Percentiles rank a stretch among this genome's conserved stretches.
Evolutionary conservation across 1,140 invertebrate genomes (phyloP).

Genomic region (Trichogramma pretiosum): DNA sequence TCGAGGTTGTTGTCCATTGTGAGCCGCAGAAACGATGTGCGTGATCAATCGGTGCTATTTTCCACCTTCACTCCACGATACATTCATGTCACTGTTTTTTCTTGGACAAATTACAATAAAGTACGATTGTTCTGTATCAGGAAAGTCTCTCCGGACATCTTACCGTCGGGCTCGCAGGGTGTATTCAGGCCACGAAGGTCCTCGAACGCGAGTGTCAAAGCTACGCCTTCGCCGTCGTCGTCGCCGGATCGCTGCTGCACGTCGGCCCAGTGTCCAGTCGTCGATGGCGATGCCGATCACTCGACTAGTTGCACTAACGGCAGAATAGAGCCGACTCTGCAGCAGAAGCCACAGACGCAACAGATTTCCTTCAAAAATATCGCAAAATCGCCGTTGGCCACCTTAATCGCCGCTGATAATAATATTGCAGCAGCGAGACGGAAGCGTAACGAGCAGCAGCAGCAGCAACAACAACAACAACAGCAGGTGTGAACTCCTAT

Average conservation of each 20-base stretch:
- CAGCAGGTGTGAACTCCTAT: no score
- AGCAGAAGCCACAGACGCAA: background rate
- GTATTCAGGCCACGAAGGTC: no score
- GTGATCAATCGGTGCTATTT: no score
- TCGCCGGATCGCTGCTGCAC: conserved; percentile 31
- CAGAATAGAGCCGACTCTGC: background rate
- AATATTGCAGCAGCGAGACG: no score
- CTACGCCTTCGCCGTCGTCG: conserved; percentile 7
- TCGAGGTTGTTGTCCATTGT: no score
- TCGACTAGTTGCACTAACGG: background rate
- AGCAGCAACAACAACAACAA: no score
- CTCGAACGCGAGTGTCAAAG: conserved; percentile 53
- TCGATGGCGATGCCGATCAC: background rate
- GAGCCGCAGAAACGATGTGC: no score
- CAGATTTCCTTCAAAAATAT: conserved; percentile 5
- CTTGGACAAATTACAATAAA: no score
- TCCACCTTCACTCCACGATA: no score
- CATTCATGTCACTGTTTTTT: no score
- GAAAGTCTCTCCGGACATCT: conserved; percentile 54
- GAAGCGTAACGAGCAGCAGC: no score
- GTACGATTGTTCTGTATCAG: conserved; percentile 35
- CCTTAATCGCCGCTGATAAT: conserved; percentile 7
- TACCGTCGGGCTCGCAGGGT: conserved; percentile 55
- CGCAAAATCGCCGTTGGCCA: conserved; percentile 6
- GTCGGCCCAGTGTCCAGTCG: conserved; percentile 28